Conservation (phyloP, 1,140 invertebrate species). For the Pseudomyrmex cubaensis region DNA sequence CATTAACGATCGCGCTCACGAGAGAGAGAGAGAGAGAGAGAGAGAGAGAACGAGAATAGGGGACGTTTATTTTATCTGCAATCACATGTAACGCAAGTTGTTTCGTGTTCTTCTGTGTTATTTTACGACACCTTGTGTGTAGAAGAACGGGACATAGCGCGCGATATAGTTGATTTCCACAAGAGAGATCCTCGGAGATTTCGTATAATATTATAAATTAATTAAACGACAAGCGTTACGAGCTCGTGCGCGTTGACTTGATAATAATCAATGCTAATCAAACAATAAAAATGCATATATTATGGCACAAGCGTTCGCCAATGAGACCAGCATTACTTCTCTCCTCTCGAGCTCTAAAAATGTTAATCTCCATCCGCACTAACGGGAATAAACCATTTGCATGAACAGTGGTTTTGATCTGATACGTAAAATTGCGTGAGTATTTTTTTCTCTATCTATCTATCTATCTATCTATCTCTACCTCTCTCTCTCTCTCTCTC, state of each 20-base stretch:
- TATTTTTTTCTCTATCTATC: too few species aligned
- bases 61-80: neutral
- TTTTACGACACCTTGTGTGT: neutral
- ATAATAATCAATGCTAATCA: conserved; percentile 55
- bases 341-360: neutral
- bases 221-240: conserved; percentile 40
- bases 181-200: neutral
- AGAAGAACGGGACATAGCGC: neutral
- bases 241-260: neutral
- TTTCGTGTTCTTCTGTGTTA: neutral
- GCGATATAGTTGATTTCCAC: neutral
- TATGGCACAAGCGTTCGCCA: neutral
- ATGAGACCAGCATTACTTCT: neutral
- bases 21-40: too few species aligned
- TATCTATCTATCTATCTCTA: too few species aligned
- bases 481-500: too few species aligned
- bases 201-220: conserved; percentile 52
- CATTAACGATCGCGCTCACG: neutral
- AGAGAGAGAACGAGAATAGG: too few species aligned
- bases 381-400: neutral
- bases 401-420: conserved; percentile 8
- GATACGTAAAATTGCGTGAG: conserved; percentile 17
- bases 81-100: neutral
- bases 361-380: neutral
- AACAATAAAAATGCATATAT: conserved; percentile 46